These are phyloP conservation scores for Zelostemma sp. DNA, from an alignment of 1,140 invertebrate species.

Conservation along the genomic window DNA sequence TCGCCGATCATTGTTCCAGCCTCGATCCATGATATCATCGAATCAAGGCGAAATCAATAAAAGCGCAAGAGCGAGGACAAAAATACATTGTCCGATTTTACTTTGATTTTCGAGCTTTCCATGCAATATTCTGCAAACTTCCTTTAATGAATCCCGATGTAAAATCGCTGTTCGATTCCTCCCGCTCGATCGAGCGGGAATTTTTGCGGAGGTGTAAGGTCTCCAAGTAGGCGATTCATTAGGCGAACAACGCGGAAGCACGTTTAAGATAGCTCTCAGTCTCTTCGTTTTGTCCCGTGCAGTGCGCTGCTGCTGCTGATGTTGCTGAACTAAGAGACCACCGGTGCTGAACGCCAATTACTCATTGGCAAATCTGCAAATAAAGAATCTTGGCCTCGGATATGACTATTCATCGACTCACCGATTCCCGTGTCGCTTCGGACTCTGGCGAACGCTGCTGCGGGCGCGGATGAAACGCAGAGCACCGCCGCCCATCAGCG, in stretches of 20 bases:
- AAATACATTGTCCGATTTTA: neutral
- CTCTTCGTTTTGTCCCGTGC: neutral
- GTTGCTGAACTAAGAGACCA: no score
- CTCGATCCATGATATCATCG: no score
- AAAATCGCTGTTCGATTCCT: slow-evolving; percentile 22
- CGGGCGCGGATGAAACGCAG: slow-evolving; percentile 63
- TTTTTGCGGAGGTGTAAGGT: slow-evolving; percentile 50
- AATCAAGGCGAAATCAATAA: no score
- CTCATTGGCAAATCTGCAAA: slow-evolving; percentile 13
- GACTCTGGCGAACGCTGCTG: slow-evolving; percentile 59
- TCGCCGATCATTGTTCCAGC: slow-evolving; percentile 25
- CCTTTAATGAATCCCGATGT: slow-evolving; percentile 46
- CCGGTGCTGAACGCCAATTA: slow-evolving; percentile 31
- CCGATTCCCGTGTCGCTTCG: slow-evolving; percentile 60
- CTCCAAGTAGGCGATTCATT: slow-evolving; percentile 66
- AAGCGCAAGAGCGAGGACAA: neutral
- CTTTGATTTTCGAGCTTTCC: neutral
- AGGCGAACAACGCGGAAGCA: slow-evolving; percentile 69
- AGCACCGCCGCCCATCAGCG: slow-evolving; percentile 52
- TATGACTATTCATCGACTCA: slow-evolving; percentile 40
- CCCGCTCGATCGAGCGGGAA: neutral
- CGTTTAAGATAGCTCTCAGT: slow-evolving; percentile 6
- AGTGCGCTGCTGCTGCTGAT: no score
- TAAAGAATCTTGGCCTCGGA: slow-evolving; percentile 22
- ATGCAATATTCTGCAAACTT: slow-evolving; percentile 18